phyloP scores from a whole-genome alignment of 2,888 invertebrate genomes.

The Lordiphosa andalusiaca region DNA sequence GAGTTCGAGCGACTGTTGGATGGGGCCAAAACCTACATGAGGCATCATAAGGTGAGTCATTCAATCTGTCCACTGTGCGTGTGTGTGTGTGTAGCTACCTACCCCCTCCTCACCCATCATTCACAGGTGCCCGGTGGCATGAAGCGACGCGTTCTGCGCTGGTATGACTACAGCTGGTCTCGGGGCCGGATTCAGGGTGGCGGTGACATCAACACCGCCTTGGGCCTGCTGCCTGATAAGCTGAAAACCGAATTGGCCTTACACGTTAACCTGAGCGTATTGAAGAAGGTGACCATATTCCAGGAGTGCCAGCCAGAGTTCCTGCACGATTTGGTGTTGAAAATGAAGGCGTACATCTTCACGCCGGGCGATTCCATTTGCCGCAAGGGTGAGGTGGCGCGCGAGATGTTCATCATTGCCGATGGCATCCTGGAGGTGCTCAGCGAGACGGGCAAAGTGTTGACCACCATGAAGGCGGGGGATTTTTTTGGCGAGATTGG shows the following conservation, averaged over 20 bases:
- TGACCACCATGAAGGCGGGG: slow-evolving; percentile 97
- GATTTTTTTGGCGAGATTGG: slow-evolving; percentile 99
- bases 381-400: slow-evolving; percentile 94
- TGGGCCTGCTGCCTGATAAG: slow-evolving; percentile 96
- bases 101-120: no score
- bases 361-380: slow-evolving; percentile 98
- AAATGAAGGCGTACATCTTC: slow-evolving; percentile 99
- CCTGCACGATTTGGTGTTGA: slow-evolving; percentile 96
- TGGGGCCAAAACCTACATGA: slow-evolving; percentile 98
- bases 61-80: not conserved
- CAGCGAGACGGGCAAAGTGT: slow-evolving; percentile 94
- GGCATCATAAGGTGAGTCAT: slow-evolving; percentile 90
- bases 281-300: slow-evolving; percentile 97
- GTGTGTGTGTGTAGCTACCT: slow-evolving; percentile 67
- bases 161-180: slow-evolving; percentile 99
- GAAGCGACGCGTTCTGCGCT: slow-evolving; percentile 96
- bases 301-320: slow-evolving; percentile 99
- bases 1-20: slow-evolving; percentile 97
- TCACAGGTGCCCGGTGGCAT: slow-evolving; percentile 88
- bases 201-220: slow-evolving; percentile 96
- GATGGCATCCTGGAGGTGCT: slow-evolving; percentile 97
- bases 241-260: slow-evolving; percentile 97
- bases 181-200: slow-evolving; percentile 97
- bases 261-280: slow-evolving; percentile 95
- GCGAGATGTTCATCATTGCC: slow-evolving; percentile 99